These are phyloP conservation scores for Coelinius sp. DNA, from an alignment of 2,888 invertebrate species.

Conservation along the genomic window DNA sequence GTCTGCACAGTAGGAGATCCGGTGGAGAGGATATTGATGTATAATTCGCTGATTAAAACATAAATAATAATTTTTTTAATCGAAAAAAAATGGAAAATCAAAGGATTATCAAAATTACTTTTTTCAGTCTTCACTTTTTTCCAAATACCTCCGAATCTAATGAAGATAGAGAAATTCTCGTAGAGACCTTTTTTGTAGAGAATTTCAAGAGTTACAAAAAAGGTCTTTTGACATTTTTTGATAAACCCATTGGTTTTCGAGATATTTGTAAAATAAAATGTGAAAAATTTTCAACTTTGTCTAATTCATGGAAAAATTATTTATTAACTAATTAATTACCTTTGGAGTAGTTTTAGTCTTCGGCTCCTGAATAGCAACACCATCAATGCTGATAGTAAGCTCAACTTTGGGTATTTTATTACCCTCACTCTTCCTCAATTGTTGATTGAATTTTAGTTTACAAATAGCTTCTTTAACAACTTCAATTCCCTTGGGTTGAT, in stretches of 20 bases:
- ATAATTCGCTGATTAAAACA: constrained; percentile 76
- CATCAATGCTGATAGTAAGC: constrained; percentile 97
- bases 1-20: constrained; percentile 99
- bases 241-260: neutral
- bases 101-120: too few species aligned
- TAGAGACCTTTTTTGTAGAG: too few species aligned
- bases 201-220: too few species aligned
- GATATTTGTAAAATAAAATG: too few species aligned
- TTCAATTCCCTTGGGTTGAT: constrained; percentile 97
- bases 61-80: neutral
- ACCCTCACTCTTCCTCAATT: constrained; percentile 91
- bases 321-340: constrained; percentile 48
- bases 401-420: constrained; percentile 93
- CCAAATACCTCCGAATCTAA: too few species aligned
- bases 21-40: constrained; percentile 95
- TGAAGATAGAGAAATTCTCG: too few species aligned
- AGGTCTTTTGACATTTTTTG: constrained; percentile 12
- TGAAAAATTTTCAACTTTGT: too few species aligned
- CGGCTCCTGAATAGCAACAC: constrained; percentile 90
- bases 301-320: neutral
- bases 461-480: constrained; percentile 98
- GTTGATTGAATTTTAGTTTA: constrained; percentile 94
- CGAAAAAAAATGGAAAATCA: neutral
- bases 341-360: constrained; percentile 69
- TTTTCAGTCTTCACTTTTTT: too few species aligned